These are phyloP conservation scores for Heliopora coerulea DNA, from an alignment of 92 coral and sea anemone genomes.

Conservation along the genomic window DNA sequence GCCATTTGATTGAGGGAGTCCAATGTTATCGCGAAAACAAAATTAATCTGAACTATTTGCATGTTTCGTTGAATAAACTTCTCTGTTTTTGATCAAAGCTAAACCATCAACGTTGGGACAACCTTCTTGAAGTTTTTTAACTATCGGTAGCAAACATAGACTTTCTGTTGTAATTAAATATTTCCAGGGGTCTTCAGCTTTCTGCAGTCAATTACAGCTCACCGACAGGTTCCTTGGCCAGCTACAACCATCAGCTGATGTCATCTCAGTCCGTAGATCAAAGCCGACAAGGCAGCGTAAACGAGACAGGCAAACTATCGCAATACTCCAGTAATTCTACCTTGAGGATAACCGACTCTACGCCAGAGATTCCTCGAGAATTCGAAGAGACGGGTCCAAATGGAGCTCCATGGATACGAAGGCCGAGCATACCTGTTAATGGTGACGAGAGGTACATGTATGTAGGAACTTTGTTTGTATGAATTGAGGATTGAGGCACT, in stretches of 20 bases:
- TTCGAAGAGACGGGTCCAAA: conserved; percentile 12
- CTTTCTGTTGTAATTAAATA: background rate
- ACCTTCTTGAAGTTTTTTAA: too few species aligned
- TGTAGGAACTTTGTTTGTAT: too few species aligned
- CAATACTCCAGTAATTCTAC: conserved; percentile 27
- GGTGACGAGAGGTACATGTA: conserved; percentile 40
- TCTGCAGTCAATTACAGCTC: conserved; percentile 37
- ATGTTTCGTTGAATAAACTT: too few species aligned
- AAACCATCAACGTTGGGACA: too few species aligned
- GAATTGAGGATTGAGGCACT: too few species aligned
- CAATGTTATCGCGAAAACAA: too few species aligned
- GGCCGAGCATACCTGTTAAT: conserved; percentile 25
- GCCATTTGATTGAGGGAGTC: too few species aligned
- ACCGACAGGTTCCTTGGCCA: conserved; percentile 11
- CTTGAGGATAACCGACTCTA: conserved; percentile 13
- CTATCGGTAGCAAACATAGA: background rate
- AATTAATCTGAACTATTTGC: too few species aligned
- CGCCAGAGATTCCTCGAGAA: conserved; percentile 1
- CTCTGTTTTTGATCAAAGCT: too few species aligned
- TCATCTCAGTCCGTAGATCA: conserved; percentile 29
- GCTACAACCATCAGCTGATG: background rate
- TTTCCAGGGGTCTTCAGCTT: conserved; percentile 38
- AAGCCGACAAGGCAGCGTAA: conserved; percentile 3
- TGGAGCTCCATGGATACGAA: conserved; percentile 38
- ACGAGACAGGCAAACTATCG: background rate